These are phyloP conservation scores for Gopherus evgoodei DNA, from an alignment of 2,113 vertebrate species.

Conservation along the genomic window DNA sequence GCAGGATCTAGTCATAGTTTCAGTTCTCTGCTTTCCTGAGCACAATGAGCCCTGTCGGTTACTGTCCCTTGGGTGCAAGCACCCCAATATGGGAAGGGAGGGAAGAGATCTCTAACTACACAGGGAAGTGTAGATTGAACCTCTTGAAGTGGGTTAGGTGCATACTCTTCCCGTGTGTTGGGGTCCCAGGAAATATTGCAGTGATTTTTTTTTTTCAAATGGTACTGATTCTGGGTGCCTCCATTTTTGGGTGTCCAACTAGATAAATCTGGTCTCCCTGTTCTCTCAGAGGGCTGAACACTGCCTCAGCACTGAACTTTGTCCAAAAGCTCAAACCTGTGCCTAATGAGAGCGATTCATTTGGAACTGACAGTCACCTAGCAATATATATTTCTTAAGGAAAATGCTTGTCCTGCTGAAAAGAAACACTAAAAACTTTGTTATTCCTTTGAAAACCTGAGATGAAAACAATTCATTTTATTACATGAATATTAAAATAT, in stretches of 20 bases:
- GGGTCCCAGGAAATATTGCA: neutral
- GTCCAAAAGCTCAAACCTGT: neutral
- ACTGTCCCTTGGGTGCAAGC: neutral
- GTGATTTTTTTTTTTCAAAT: neutral
- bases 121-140: neutral
- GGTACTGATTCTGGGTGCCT: neutral
- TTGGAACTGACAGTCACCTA: neutral
- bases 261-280: neutral
- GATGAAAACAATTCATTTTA: neutral
- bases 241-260: fast-evolving
- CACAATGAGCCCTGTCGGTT: fast-evolving
- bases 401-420: neutral
- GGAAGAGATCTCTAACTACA: neutral
- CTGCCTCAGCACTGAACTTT: neutral
- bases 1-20: neutral
- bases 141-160: neutral
- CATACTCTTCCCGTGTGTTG: neutral
- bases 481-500: neutral
- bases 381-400: neutral
- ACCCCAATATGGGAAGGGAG: fast-evolving
- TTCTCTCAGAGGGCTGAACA: neutral
- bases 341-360: neutral
- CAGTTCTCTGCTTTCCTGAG: fast-evolving
- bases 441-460: neutral
- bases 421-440: neutral